Conservation (phyloP, 2,113 vertebrate species). For the Prinia subflava region DNA sequence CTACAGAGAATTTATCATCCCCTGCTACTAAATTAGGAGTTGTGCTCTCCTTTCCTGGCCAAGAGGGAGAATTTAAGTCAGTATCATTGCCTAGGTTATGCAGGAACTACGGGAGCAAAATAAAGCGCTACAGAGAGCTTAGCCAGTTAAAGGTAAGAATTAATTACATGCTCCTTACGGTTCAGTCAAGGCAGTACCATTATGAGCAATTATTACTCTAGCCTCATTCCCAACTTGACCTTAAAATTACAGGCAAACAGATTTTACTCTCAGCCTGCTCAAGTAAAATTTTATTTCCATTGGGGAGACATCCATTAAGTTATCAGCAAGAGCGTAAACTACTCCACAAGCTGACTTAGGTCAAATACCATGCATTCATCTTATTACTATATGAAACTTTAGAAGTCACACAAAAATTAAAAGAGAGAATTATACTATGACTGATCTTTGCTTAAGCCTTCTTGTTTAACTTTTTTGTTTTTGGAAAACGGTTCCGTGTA, state of each 20-base stretch:
- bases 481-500: neutral
- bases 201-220: neutral
- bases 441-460: neutral
- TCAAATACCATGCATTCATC: neutral
- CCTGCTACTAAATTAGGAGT: neutral
- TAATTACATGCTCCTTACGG: neutral
- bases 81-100: neutral
- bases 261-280: neutral
- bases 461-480: neutral
- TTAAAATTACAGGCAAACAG: neutral
- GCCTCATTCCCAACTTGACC: neutral
- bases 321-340: neutral
- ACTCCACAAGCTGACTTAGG: neutral
- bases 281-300: neutral
- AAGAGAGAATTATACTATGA: neutral
- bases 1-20: neutral
- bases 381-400: neutral
- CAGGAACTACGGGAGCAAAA: neutral
- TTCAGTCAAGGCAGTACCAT: neutral
- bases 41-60: neutral
- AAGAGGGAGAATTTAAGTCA: neutral
- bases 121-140: neutral
- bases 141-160: slow-evolving; percentile 9
- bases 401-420: neutral
- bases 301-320: neutral